phyloP scores from a whole-genome alignment of 1,140 invertebrate species.

The Zaprionus camerounensis region DNA sequence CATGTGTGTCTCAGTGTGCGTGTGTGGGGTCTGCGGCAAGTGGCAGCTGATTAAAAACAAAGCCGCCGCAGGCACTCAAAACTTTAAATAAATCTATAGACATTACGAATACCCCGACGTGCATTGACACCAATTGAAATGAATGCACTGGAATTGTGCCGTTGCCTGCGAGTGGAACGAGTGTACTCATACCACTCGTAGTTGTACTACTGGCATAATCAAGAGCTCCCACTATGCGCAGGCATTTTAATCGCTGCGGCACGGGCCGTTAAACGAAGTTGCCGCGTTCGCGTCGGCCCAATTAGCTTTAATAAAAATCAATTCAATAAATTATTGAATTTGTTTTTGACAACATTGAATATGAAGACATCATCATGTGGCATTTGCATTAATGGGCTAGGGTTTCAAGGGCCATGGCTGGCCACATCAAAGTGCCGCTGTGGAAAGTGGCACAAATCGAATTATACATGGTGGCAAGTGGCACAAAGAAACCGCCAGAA shows the following conservation, averaged over 20 bases:
- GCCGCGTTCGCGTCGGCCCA: constrained; percentile 55
- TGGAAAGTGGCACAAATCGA: constrained; percentile 75
- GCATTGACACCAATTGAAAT: constrained; percentile 67
- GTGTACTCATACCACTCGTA: neutral
- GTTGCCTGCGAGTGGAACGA: neutral
- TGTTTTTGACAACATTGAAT: constrained; percentile 12
- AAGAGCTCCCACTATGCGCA: constrained; percentile 51
- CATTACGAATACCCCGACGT: constrained; percentile 56
- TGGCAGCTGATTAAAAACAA: constrained; percentile 79
- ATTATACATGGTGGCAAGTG: constrained; percentile 63
- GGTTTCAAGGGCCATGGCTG: constrained; percentile 17
- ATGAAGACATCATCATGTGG: constrained; percentile 33
- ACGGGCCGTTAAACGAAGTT: constrained; percentile 40
- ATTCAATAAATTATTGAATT: constrained; percentile 70
- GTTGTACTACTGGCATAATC: neutral
- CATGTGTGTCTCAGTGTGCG: neutral
- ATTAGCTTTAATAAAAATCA: constrained; percentile 78
- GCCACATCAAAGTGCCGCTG: constrained; percentile 57
- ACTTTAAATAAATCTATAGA: constrained; percentile 58
- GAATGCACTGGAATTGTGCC: constrained; percentile 68
- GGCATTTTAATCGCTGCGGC: constrained; percentile 74
- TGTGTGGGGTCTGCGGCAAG: constrained; percentile 63
- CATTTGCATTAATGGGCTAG: constrained; percentile 69
- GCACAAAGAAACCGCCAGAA: constrained; percentile 45
- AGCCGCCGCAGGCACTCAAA: constrained; percentile 66